phyloP scores from a whole-genome alignment of 2,113 vertebrate species.

The Psettodes erumei region DNA sequence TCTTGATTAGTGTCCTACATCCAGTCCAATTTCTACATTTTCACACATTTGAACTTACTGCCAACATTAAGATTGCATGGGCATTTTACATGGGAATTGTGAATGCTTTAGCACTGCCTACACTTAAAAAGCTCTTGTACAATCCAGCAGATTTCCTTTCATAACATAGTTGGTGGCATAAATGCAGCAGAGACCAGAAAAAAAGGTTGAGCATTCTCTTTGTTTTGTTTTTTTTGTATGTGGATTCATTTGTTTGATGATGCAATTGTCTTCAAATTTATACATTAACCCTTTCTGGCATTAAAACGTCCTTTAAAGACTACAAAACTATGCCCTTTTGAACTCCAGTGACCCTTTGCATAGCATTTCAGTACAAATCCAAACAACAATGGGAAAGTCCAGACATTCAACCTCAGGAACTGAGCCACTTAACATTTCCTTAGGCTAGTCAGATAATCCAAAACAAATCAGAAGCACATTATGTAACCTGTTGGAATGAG shows the following conservation, averaged over 20 bases:
- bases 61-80: not conserved
- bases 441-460: slow-evolving; percentile 22
- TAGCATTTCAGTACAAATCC: not conserved
- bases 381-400: not conserved
- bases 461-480: slow-evolving; percentile 18
- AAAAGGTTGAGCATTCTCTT: too few relatives aligned
- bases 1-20: not conserved
- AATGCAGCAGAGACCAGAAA: not conserved
- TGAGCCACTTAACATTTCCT: slow-evolving; percentile 1
- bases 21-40: not conserved
- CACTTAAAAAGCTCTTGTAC: not conserved
- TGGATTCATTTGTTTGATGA: not conserved
- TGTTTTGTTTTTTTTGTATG: not conserved
- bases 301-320: not conserved
- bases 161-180: not conserved
- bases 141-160: not conserved
- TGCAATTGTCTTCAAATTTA: not conserved
- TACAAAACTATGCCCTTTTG: not conserved
- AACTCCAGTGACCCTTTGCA: not conserved
- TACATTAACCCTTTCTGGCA: not conserved
- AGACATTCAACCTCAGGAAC: not conserved
- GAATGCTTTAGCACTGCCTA: not conserved
- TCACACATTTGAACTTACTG: not conserved
- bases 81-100: not conserved
- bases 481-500: slow-evolving; percentile 19